Base-by-base conservation (phyloP, 1,140 invertebrate species). In the Zaprionus davidi region DNA sequence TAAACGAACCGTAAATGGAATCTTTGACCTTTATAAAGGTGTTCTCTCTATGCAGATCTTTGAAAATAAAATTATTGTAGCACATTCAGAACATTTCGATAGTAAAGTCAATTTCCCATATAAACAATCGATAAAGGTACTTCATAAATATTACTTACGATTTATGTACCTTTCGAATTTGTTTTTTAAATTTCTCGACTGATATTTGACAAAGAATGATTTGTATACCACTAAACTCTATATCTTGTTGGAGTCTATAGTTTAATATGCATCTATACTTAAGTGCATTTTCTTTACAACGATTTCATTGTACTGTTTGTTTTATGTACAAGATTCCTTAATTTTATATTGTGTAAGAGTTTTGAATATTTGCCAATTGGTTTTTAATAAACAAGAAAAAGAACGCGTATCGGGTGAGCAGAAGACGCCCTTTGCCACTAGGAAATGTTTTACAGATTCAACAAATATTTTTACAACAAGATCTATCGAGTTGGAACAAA, bases 1-100 rank as follows among this genome's bases (percentile, higher is more conserved):
- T 46, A 17, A 46, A 46, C n/a, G 6, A 46, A 46, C n/a, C n/a
- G 41, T 20, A 46, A 46, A 46, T 46, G 41, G 41, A 46, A 46
- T 46, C 17, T 46, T 46, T 46, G 41, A 46, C 41, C 41, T 46
- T 46, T 46, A 46, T 46, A 46, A 17, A 46, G 41, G 41, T 46
- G 41, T 17, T n/a, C 7, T 9, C 13, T 41, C 12, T 41, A n/a
- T 41, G 24, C 24, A 26, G 24, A 26, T 26, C 24, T 5, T 41
- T 41, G 0, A 41, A 41, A 41, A 44, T 15, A 44, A 44, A 44
- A 7, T 36, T 11, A 0, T 0, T 36, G 2, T 12, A 36, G 34
- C 11, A 3, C 34, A 15, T 38, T 38, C 36, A 13, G 4, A 12
- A 13, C 3, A 38, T 13, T 38, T 38, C 36, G 12, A 31, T 31